Base-by-base conservation (phyloP, 2,888 invertebrate species). In the Branchipolynoe longqiensis region DNA sequence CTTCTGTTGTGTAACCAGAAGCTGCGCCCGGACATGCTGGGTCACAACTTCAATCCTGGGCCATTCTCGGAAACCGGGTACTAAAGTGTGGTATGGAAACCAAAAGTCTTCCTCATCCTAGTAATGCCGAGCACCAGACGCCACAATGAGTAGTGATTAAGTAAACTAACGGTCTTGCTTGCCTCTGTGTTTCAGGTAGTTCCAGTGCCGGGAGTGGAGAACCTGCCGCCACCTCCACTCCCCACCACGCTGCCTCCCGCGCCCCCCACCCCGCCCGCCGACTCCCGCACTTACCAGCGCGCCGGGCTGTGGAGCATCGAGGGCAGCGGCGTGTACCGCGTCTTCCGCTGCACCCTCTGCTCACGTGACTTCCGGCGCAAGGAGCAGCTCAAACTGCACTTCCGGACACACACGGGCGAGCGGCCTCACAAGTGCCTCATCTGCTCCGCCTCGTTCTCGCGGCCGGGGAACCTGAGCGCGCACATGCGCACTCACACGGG, bases 401-500 rank as follows among this genome's bases (percentile, higher is more conserved):
- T 82, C 38, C 56, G 82, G 58, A 82, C 82, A 58, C 82, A 82
- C 58, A 82, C 82, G 36, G 82, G 82, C 28, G 82, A 82, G 56
- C 56, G 58, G 82, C 82, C 82, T 0, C 58, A 82, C 58, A 58
- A 58, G n/a, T 82, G 82, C n/a, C 82, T 28, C 31, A 36, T 82
- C 56, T 82, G 82, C 38, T 54, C 36, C 0, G 38, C 56, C 33
- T 54, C 56, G 22, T 82, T 82, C 82, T 54, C 82, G 8, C 31
- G 56, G 22, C 58, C 82, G 31, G 82, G 82, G 0, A 54, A 82
- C 36, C 58, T 82, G 33, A 82, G 38, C 25, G 58, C 82, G 12
- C 82, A 82, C 82, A 82, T 82, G 82, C 56, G 82, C 48, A 82
- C 56, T n/a, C 82, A 82, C 82, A 82, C 82, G 36, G 82, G 82